Percentiles rank a stretch among this genome's conserved stretches.
phyloP scores from a whole-genome alignment of 2,888 invertebrate species.

The Drosophila mimica region DNA sequence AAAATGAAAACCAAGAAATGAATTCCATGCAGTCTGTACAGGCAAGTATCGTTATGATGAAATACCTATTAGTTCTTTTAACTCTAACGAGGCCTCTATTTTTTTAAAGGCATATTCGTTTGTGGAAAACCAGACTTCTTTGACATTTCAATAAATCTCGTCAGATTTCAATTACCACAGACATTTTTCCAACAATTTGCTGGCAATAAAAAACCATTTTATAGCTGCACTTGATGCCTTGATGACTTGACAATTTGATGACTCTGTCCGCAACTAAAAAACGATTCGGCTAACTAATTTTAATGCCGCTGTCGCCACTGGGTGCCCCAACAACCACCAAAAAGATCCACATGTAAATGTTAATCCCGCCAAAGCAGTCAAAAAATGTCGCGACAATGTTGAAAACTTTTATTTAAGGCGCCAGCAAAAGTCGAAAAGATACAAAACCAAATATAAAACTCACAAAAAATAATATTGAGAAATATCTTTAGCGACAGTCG shows the following conservation, averaged over 20 bases:
- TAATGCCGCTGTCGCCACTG: conserved; percentile 45
- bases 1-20: background rate
- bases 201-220: conserved; percentile 63
- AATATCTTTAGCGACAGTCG: conserved; percentile 47
- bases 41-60: background rate
- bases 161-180: conserved; percentile 50
- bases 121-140: conserved; percentile 23
- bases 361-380: conserved; percentile 30
- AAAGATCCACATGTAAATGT: conserved; percentile 41
- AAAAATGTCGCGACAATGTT: conserved; percentile 47
- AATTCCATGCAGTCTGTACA: background rate
- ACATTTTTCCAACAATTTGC: conserved; percentile 52
- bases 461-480: conserved; percentile 30
- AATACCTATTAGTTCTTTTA: background rate
- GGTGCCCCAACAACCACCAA: conserved; percentile 30
- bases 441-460: conserved; percentile 21
- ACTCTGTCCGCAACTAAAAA: conserved; percentile 43
- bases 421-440: conserved; percentile 30
- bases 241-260: conserved; percentile 50
- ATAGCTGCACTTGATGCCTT: conserved; percentile 62
- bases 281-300: conserved; percentile 66
- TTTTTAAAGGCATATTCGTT: conserved; percentile 11
- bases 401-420: conserved; percentile 42
- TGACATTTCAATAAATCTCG: conserved; percentile 38
- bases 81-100: background rate